Conservation (phyloP, 2,797 vertebrate genomes). For the Fratercula arctica region DNA sequence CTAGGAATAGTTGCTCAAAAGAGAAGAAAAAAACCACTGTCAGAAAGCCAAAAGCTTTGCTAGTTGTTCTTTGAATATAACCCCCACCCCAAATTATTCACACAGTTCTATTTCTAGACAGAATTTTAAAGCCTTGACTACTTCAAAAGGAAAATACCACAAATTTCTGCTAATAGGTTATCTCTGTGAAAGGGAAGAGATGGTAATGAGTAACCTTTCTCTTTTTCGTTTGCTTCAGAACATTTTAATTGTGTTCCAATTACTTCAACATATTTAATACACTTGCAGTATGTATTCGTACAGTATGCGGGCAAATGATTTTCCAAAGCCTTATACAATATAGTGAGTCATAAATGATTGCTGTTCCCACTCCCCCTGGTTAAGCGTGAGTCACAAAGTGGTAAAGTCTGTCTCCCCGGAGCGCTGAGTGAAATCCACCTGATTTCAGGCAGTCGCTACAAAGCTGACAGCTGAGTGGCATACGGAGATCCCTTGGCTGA, state of each 20-base stretch:
- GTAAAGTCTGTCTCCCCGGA: conserved; percentile 32
- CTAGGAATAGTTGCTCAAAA: conserved; percentile 30
- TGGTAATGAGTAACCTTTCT: conserved; percentile 52
- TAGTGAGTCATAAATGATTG: conserved; percentile 70
- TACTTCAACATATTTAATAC: conserved; percentile 56
- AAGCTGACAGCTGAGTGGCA: neutral
- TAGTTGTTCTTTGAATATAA: conserved; percentile 1
- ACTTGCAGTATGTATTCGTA: conserved; percentile 55
- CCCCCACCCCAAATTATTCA: conserved; percentile 39
- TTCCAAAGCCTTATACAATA: conserved; percentile 57
- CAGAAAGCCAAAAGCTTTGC: neutral
- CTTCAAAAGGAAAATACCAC: conserved; percentile 44
- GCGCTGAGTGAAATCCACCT: conserved; percentile 8
- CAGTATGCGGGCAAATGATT: conserved; percentile 55
- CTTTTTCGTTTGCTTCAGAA: conserved; percentile 65
- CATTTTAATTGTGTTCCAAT: conserved; percentile 63
- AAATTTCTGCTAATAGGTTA: conserved; percentile 40
- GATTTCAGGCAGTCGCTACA: neutral
- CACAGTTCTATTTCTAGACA: conserved; percentile 46
- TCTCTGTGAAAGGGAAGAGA: conserved; percentile 46
- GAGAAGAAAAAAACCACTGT: neutral
- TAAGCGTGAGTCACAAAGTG: conserved; percentile 38
- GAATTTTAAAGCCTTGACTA: conserved; percentile 44
- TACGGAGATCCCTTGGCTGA: neutral
- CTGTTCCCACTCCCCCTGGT: neutral